Evolutionary conservation across 1,140 invertebrate genomes (phyloP).

Genomic region (Arion vulgaris): DNA sequence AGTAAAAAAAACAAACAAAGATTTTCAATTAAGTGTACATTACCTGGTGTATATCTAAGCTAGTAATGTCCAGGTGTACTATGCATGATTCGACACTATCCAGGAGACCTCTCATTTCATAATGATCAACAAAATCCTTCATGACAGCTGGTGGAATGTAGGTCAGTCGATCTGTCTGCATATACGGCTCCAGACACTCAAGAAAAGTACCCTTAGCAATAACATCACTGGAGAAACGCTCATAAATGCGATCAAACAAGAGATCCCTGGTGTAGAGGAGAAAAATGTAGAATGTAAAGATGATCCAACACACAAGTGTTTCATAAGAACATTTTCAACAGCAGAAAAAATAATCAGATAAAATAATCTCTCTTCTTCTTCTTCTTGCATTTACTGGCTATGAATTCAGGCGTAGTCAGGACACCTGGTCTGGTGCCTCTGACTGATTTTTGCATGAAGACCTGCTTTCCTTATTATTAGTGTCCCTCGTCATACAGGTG

Average conservation of each 20-base stretch:
- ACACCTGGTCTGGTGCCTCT: too few relatives aligned
- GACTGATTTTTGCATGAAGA: too few relatives aligned
- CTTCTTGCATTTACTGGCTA: too few relatives aligned
- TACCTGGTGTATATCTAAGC: constrained; percentile 91
- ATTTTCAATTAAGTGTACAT: too few relatives aligned
- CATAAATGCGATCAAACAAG: constrained; percentile 74
- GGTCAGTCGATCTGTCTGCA: constrained; percentile 75
- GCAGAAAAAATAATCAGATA: too few relatives aligned
- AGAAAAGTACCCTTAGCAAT: constrained; percentile 74
- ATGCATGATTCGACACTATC: constrained; percentile 85
- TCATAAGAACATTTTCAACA: not conserved
- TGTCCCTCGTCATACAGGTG: too few relatives aligned
- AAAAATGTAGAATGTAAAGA: too few relatives aligned
- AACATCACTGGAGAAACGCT: constrained; percentile 71
- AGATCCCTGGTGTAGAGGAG: constrained; percentile 65
- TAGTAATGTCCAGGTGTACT: constrained; percentile 86
- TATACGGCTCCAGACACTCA: constrained; percentile 76
- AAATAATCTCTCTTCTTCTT: too few relatives aligned
- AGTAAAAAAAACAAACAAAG: too few relatives aligned
- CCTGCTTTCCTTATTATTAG: too few relatives aligned
- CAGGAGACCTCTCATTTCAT: constrained; percentile 72
- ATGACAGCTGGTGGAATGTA: constrained; percentile 76
- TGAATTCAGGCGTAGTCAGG: too few relatives aligned
- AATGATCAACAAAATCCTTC: constrained; percentile 76
- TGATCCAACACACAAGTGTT: not conserved